phyloP scores from a whole-genome alignment of 2,113 vertebrate species.

The Ivindomyrus marchei region DNA sequence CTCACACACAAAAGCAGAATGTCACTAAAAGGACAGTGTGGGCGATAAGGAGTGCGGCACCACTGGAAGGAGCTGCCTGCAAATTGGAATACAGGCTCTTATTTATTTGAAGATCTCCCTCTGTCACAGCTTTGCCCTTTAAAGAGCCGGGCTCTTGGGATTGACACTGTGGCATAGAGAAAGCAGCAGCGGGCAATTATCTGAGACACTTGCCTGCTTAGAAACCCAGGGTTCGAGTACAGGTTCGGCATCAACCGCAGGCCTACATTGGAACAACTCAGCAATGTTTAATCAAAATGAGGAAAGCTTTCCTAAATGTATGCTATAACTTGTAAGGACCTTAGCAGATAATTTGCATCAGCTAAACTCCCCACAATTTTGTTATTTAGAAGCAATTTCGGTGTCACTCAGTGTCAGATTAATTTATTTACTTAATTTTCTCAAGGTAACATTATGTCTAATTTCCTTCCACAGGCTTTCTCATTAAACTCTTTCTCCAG shows the following conservation, averaged over 20 bases:
- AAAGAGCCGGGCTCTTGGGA: neutral
- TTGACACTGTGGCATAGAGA: neutral
- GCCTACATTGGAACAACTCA: neutral
- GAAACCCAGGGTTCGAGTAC: neutral
- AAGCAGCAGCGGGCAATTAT: neutral
- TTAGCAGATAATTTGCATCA: neutral
- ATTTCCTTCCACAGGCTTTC: neutral
- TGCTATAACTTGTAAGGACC: neutral
- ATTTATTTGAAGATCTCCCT: slow-evolving; percentile 9
- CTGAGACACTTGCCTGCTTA: neutral
- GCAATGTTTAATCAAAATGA: neutral
- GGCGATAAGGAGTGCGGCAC: slow-evolving; percentile 1
- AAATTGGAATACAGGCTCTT: slow-evolving; percentile 21
- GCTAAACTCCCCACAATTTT: neutral
- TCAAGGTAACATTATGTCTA: neutral
- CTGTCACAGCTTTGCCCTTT: slow-evolving; percentile 16
- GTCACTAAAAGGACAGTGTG: slow-evolving; percentile 19
- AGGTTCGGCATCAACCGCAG: neutral
- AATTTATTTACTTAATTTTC: neutral
- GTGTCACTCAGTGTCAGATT: neutral
- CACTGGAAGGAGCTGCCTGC: neutral
- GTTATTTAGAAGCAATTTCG: neutral
- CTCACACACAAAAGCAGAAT: slow-evolving; percentile 13
- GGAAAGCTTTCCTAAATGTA: neutral
- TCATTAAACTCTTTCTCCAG: neutral